Evolutionary conservation across 1,140 invertebrate genomes (phyloP).

Genomic region (Apocrypta bakeri): DNA sequence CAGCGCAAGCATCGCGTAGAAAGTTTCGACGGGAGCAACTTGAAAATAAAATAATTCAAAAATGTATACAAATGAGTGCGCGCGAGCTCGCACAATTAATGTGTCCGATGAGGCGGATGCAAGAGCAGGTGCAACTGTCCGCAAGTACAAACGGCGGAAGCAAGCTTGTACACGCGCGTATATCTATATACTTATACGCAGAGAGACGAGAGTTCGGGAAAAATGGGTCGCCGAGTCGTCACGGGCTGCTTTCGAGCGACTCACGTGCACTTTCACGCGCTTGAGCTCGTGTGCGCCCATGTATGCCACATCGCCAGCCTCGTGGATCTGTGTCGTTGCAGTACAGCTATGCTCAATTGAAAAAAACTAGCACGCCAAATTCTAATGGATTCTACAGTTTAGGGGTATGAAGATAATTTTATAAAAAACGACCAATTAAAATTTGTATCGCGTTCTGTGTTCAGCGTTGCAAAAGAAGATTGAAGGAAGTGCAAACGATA

Average conservation of each 20-base stretch:
- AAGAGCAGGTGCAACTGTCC: neutral
- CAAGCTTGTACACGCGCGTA: neutral
- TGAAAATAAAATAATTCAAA: no score
- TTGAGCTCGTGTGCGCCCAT: neutral
- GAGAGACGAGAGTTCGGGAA: neutral
- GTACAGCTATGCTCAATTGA: no score
- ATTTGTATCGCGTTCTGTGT: no score
- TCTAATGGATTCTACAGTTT: neutral
- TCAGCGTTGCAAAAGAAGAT: no score
- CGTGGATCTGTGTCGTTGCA: neutral
- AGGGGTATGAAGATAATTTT: no score
- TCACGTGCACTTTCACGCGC: slow-evolving; percentile 21
- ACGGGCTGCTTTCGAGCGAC: slow-evolving; percentile 6
- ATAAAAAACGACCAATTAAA: no score
- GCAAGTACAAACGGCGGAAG: neutral
- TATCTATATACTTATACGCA: neutral
- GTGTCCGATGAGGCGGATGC: slow-evolving; percentile 11
- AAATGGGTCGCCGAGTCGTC: slow-evolving; percentile 26
- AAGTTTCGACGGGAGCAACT: no score
- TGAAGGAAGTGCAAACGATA: no score
- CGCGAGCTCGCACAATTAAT: neutral
- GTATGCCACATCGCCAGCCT: neutral
- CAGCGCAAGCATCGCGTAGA: no score
- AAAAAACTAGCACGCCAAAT: neutral
- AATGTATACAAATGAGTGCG: no score